phyloP scores from a whole-genome alignment of 2,797 vertebrate species.

The Lagorchestes hirsutus region DNA sequence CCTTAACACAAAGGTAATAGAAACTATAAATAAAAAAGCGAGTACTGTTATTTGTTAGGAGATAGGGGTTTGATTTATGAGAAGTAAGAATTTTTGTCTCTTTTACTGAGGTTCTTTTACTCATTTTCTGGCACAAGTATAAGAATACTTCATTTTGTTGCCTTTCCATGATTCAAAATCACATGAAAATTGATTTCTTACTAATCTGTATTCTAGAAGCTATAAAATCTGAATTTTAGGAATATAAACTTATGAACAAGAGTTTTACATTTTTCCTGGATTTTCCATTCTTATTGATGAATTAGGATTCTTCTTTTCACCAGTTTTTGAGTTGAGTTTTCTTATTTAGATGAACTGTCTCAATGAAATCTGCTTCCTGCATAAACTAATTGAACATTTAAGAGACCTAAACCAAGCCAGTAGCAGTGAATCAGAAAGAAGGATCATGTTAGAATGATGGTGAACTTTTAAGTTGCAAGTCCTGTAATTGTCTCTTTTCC shows the following conservation, averaged over 20 bases:
- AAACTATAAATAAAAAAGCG: conserved; percentile 67
- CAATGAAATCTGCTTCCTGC: background rate
- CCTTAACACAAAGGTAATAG: conserved; percentile 65
- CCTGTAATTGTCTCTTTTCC: conserved; percentile 39
- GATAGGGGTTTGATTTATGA: conserved; percentile 70
- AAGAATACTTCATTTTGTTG: conserved; percentile 42
- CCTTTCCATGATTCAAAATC: conserved; percentile 17
- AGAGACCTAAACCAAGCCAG: background rate
- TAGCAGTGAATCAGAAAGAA: background rate
- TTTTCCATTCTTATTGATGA: conserved; percentile 11
- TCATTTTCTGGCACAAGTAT: conserved; percentile 4
- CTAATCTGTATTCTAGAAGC: conserved; percentile 16
- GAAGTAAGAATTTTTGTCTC: conserved; percentile 51
- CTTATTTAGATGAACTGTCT: conserved; percentile 5
- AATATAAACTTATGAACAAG: conserved; percentile 17
- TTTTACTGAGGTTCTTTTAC: conserved; percentile 35
- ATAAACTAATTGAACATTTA: background rate
- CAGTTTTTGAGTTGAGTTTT: background rate
- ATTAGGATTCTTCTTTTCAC: background rate
- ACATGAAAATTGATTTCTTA: conserved; percentile 51
- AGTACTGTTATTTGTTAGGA: conserved; percentile 41
- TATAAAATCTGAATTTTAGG: background rate
- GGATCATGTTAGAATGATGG: background rate
- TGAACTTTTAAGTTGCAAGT: background rate
- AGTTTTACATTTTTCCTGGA: conserved; percentile 31